phyloP scores from a whole-genome alignment of 1,140 invertebrate genomes.

The Hyposmocoma kahamanoa region DNA sequence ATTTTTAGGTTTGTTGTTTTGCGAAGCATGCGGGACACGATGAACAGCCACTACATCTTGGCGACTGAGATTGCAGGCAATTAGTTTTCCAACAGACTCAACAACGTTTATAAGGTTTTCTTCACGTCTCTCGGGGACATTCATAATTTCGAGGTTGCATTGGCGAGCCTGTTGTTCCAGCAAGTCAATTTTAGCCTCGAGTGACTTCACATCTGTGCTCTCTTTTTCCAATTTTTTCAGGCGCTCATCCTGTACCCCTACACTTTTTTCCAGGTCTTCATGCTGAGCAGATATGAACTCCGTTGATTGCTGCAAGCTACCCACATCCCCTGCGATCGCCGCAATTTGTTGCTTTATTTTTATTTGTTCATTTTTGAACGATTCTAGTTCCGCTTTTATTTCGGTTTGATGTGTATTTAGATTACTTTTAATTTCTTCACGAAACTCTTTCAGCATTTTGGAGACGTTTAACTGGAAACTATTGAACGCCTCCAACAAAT shows the following conservation, averaged over 20 bases:
- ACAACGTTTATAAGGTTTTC: neutral
- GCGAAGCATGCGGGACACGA: constrained; percentile 4
- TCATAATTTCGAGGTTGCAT: neutral
- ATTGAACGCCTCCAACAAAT: too few species aligned
- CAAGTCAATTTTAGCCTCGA: neutral
- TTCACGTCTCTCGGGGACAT: neutral
- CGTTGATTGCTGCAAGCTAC: too few species aligned
- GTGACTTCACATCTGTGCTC: neutral
- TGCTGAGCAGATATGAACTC: too few species aligned
- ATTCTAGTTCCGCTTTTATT: too few species aligned
- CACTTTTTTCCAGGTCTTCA: neutral
- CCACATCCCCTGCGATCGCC: too few species aligned
- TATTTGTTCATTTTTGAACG: too few species aligned
- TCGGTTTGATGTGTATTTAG: too few species aligned
- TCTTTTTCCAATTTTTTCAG: neutral
- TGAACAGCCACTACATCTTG: constrained; percentile 1
- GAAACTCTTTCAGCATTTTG: too few species aligned
- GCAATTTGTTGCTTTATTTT: too few species aligned
- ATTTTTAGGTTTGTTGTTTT: constrained; percentile 4
- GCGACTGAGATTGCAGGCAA: neutral
- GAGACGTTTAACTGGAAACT: too few species aligned
- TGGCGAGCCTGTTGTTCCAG: neutral
- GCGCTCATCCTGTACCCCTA: neutral
- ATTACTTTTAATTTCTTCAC: too few species aligned
- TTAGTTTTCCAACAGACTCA: neutral